phyloP scores from a whole-genome alignment of 2,797 vertebrate genomes.

The Neomorphus geoffroyi region DNA sequence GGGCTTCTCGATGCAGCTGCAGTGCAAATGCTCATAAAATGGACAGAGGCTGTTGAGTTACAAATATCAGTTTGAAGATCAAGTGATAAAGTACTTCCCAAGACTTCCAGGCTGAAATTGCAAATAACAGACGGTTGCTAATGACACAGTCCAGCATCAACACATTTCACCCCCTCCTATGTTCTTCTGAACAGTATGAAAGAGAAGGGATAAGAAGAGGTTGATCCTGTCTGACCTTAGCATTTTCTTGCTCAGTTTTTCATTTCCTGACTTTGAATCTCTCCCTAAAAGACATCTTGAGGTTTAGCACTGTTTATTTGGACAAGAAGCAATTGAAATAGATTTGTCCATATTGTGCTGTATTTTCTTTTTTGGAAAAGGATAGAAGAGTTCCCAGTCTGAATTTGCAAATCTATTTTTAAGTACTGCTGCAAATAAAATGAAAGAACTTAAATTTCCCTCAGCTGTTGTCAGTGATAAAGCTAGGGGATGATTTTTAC shows the following conservation, averaged over 20 bases:
- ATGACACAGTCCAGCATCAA: neutral
- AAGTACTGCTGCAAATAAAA: constrained; percentile 5
- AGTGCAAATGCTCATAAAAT: neutral
- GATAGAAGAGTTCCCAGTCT: neutral
- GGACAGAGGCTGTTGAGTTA: neutral
- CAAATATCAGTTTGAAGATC: neutral
- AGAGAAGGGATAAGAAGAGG: neutral
- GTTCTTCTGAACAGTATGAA: neutral
- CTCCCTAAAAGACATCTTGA: neutral
- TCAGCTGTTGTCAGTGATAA: neutral
- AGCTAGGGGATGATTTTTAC: neutral
- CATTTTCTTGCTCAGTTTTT: constrained; percentile 33
- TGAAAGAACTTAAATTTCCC: neutral
- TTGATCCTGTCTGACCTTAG: constrained; percentile 25
- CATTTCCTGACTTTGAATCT: constrained; percentile 33
- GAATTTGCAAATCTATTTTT: constrained; percentile 27
- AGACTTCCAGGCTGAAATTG: neutral
- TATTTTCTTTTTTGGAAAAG: neutral
- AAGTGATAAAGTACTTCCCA: neutral
- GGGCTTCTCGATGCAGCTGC: neutral
- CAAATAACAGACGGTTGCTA: neutral
- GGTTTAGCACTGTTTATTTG: neutral
- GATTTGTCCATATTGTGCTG: constrained; percentile 13
- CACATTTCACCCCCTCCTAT: neutral
- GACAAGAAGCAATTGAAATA: constrained; percentile 11